A percentile compares a stretch with the other conserved stretches of the same genome.
These are phyloP conservation scores for Cistogaster globosa DNA, from an alignment of 2,888 invertebrate genomes.

Conservation along the genomic window DNA sequence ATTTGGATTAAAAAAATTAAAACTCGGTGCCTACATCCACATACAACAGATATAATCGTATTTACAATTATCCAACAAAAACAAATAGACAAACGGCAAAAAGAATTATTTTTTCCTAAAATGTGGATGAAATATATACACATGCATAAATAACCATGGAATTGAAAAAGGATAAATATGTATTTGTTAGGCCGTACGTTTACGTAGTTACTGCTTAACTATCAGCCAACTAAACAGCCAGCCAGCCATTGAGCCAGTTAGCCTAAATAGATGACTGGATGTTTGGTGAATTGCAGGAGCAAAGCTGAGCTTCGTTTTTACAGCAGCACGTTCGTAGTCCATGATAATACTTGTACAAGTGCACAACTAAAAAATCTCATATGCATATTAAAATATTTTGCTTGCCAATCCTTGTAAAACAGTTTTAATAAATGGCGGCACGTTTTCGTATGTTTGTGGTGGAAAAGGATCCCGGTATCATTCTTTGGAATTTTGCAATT, in stretches of 20 bases:
- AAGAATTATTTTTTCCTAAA: slow-evolving; percentile 19
- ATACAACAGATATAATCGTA: background rate
- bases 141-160: slow-evolving; percentile 40
- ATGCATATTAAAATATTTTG: background rate
- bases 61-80: too few relatives aligned
- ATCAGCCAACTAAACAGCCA: too few relatives aligned
- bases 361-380: background rate
- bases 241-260: background rate
- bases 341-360: background rate
- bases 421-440: slow-evolving; percentile 25
- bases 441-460: slow-evolving; percentile 53
- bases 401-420: background rate
- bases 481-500: slow-evolving; percentile 66
- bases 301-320: slow-evolving; percentile 46
- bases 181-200: slow-evolving; percentile 39
- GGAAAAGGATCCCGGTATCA: slow-evolving; percentile 61
- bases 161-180: slow-evolving; percentile 42
- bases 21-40: slow-evolving; percentile 17
- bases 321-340: slow-evolving; percentile 25
- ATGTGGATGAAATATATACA: slow-evolving; percentile 39
- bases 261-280: slow-evolving; percentile 14
- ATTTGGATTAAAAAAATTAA: slow-evolving; percentile 38
- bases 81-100: too few relatives aligned
- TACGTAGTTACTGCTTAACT: slow-evolving; percentile 5
- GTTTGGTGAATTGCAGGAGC: slow-evolving; percentile 4